phyloP scores from a whole-genome alignment of 2,797 vertebrate species.

The Nasua narica region DNA sequence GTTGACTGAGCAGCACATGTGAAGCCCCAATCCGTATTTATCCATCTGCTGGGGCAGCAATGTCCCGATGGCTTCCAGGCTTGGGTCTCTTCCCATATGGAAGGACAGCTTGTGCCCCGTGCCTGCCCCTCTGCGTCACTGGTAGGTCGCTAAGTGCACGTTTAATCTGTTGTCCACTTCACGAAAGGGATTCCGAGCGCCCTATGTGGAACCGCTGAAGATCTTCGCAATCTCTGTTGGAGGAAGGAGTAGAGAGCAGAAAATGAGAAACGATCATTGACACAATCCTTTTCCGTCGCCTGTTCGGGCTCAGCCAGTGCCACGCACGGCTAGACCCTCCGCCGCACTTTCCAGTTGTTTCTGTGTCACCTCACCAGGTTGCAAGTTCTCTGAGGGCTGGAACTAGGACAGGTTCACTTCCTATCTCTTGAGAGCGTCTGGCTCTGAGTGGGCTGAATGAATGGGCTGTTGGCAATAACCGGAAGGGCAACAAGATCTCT shows the following conservation, averaged over 20 bases:
- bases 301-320: background rate
- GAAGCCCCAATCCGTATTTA: background rate
- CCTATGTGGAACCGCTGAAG: rapidly evolving
- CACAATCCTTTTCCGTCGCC: background rate
- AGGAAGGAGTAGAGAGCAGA: background rate
- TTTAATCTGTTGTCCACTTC: too few species aligned
- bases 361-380: background rate
- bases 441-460: background rate
- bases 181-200: background rate
- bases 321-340: rapidly evolving
- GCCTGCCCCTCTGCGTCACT: background rate
- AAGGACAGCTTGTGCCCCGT: background rate
- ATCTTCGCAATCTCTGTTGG: background rate
- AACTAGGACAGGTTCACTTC: background rate
- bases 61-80: background rate
- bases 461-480: background rate
- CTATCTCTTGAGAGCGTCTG: background rate
- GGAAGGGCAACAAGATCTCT: background rate
- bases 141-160: background rate
- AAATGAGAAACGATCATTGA: background rate
- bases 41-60: background rate
- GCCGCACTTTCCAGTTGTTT: background rate
- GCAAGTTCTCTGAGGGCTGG: background rate
- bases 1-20: rapidly evolving
- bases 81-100: background rate